A percentile compares a stretch with the other conserved stretches of the same genome.
phyloP scores from a whole-genome alignment of 2,797 vertebrate genomes.

The Lagorchestes hirsutus region DNA sequence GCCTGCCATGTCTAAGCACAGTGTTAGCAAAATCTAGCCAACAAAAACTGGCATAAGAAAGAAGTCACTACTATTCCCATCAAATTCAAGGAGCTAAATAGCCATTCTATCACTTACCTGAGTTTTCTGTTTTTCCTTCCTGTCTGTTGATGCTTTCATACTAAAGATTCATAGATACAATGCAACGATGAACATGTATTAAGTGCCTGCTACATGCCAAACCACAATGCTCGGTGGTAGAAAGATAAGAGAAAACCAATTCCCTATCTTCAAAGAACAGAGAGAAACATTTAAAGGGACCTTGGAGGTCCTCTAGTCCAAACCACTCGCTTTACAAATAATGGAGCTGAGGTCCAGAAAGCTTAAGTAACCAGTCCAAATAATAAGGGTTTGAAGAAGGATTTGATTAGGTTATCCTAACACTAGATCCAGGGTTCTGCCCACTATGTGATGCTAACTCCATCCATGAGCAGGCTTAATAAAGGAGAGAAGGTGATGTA shows the following conservation, averaged over 20 bases:
- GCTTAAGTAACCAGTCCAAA: not conserved
- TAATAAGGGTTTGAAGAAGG: not conserved
- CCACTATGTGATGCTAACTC: not conserved
- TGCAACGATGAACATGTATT: not conserved
- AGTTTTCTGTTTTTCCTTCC: not conserved
- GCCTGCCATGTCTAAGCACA: not conserved
- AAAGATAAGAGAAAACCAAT: not conserved
- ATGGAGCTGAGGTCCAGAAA: not conserved
- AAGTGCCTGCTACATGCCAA: not conserved
- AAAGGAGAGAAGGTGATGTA: not conserved
- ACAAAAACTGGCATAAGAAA: not conserved
- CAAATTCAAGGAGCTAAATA: not conserved
- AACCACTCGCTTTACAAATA: not conserved
- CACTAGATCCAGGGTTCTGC: not conserved
- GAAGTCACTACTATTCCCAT: not conserved
- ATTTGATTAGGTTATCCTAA: not conserved
- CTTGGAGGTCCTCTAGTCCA: not conserved
- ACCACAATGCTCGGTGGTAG: not conserved
- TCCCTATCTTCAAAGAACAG: not conserved
- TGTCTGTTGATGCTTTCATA: not conserved
- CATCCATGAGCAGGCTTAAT: not conserved
- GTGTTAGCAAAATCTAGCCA: not conserved
- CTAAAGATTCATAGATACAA: not conserved
- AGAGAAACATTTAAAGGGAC: not conserved
- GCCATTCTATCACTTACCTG: not conserved